These are phyloP conservation scores for Drosophila triauraria DNA, from an alignment of 1,140 invertebrate species.

Conservation along the genomic window DNA sequence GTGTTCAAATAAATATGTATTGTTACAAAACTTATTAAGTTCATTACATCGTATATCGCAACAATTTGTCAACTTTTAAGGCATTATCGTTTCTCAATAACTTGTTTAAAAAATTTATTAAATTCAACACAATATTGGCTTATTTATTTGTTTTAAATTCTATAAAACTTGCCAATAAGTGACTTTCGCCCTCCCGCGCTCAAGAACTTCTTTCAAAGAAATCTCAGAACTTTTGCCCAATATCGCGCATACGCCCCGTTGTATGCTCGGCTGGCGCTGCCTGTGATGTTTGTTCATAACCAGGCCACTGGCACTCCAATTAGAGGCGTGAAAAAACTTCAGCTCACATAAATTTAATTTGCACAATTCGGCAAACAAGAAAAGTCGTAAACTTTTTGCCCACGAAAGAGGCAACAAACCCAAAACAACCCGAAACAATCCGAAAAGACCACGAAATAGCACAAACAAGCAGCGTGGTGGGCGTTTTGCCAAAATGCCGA, in stretches of 20 bases:
- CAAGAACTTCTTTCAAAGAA: constrained; percentile 39
- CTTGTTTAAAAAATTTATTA: constrained; percentile 4
- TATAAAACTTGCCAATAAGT: constrained; percentile 20
- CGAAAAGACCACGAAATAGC: constrained; percentile 36
- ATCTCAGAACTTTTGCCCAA: constrained; percentile 42
- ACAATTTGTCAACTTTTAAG: too few relatives aligned
- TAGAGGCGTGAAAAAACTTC: constrained; percentile 74
- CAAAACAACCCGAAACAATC: constrained; percentile 34
- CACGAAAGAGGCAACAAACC: constrained; percentile 47
- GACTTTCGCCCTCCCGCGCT: constrained; percentile 12
- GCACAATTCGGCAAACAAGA: constrained; percentile 77
- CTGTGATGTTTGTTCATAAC: constrained; percentile 50
- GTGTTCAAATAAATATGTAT: too few relatives aligned
- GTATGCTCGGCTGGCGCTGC: constrained; percentile 4
- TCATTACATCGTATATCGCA: too few relatives aligned
- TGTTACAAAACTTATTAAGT: too few relatives aligned
- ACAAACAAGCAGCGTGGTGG: constrained; percentile 53
- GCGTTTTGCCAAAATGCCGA: constrained; percentile 51
- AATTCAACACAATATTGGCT: constrained; percentile 19
- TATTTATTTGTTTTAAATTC: constrained; percentile 23
- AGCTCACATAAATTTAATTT: constrained; percentile 79
- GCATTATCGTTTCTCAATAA: background rate
- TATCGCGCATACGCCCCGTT: constrained; percentile 43
- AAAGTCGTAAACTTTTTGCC: constrained; percentile 76
- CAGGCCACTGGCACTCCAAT: constrained; percentile 70